These are phyloP conservation scores for Mionectes olivaceus DNA, from an alignment of 2,797 vertebrate species.

Conservation along the genomic window DNA sequence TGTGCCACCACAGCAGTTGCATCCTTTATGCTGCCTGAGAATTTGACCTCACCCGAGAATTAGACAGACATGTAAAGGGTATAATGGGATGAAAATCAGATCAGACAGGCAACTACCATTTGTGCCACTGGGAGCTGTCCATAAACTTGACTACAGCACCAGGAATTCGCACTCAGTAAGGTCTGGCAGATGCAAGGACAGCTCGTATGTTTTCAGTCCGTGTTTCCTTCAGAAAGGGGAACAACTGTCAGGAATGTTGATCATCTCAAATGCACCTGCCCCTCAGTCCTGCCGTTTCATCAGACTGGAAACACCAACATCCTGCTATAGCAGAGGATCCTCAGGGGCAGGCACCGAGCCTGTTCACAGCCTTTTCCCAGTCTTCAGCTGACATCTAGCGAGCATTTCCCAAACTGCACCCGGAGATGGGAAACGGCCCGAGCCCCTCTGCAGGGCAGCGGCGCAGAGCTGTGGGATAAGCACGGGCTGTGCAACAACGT, in stretches of 20 bases:
- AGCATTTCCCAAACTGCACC: constrained; percentile 37
- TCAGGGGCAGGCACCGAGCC: not conserved
- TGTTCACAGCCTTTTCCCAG: not conserved
- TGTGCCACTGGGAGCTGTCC: not conserved
- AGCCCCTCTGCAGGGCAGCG: not conserved
- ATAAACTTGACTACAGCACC: not conserved
- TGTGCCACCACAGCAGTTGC: not conserved
- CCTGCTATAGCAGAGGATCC: not conserved
- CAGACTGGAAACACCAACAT: not conserved
- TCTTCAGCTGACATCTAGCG: constrained; percentile 67
- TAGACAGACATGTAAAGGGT: not conserved
- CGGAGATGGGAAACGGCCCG: fast-evolving
- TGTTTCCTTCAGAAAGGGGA: not conserved
- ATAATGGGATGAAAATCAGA: not conserved
- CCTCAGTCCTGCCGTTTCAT: not conserved
- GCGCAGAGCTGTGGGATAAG: not conserved
- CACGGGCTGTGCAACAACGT: fast-evolving
- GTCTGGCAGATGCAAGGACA: not conserved
- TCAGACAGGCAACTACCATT: not conserved
- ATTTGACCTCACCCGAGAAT: not conserved
- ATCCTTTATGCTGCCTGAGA: not conserved
- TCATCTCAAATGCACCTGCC: not conserved
- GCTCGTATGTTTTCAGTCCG: fast-evolving
- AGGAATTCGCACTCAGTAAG: not conserved
- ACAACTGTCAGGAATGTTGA: not conserved